A percentile compares a stretch with the other conserved stretches of the same genome.
phyloP scores from a whole-genome alignment of 2,797 vertebrate species.

The Psittacula derbiana region DNA sequence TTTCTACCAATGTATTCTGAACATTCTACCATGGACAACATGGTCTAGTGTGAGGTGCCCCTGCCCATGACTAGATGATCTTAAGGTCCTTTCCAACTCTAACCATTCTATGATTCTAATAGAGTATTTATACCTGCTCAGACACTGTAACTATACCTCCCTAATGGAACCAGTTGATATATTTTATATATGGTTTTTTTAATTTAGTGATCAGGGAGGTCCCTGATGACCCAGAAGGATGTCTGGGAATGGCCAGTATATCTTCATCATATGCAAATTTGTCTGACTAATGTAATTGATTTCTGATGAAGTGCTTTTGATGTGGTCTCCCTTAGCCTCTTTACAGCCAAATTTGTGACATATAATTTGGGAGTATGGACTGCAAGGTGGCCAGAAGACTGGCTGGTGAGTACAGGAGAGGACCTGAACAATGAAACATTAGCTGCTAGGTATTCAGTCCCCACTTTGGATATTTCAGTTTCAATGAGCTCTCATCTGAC shows the following conservation, averaged over 20 bases:
- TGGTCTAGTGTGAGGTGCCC: not conserved
- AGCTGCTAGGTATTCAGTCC: not conserved
- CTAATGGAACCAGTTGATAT: not conserved
- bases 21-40: not conserved
- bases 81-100: not conserved
- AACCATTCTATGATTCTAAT: not conserved
- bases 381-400: not conserved
- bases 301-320: not conserved
- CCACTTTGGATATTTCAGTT: not conserved
- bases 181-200: not conserved
- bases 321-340: not conserved
- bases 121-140: not conserved
- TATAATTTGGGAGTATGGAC: not conserved
- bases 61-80: not conserved
- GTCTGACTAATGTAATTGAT: not conserved
- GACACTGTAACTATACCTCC: not conserved
- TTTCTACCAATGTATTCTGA: not conserved
- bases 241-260: not conserved
- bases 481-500: not conserved
- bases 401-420: not conserved
- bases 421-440: not conserved
- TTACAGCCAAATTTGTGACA: not conserved
- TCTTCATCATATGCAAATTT: not conserved
- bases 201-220: not conserved
- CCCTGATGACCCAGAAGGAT: not conserved